phyloP scores from a whole-genome alignment of 2,797 vertebrate genomes.

The Coendou prehensilis region DNA sequence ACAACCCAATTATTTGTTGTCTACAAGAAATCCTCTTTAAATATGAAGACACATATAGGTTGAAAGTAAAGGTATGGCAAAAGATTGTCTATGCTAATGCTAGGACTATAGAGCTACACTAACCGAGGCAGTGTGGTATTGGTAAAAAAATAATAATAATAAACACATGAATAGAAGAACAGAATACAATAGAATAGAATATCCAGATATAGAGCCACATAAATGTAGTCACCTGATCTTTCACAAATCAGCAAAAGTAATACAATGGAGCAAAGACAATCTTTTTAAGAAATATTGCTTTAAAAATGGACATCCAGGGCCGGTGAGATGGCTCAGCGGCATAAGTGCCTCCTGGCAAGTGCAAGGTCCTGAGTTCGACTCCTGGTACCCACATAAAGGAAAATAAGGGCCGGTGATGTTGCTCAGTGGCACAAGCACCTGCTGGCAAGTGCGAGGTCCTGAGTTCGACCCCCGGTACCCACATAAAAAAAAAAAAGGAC shows the following conservation, averaged over 20 bases:
- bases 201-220: not conserved
- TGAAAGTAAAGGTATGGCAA: slow-evolving; percentile 4
- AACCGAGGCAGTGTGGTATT: not conserved
- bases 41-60: slow-evolving; percentile 13
- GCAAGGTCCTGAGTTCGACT: too few species aligned
- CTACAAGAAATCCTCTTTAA: slow-evolving; percentile 34
- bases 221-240: not conserved
- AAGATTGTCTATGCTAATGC: not conserved
- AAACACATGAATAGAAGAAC: not conserved
- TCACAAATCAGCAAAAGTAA: slow-evolving; percentile 38
- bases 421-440: too few species aligned
- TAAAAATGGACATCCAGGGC: not conserved
- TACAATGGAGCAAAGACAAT: not conserved
- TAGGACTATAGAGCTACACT: not conserved
- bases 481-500: not conserved
- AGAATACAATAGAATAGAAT: not conserved
- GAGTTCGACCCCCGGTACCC: too few species aligned
- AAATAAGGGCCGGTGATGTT: too few species aligned
- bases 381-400: too few species aligned
- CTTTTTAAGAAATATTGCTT: slow-evolving; percentile 14
- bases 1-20: not conserved
- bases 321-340: too few species aligned
- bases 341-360: too few species aligned
- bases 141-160: not conserved
- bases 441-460: too few species aligned